Base-by-base conservation (phyloP, 2,113 vertebrate genomes). In the Oreotrochilus melanogaster region DNA sequence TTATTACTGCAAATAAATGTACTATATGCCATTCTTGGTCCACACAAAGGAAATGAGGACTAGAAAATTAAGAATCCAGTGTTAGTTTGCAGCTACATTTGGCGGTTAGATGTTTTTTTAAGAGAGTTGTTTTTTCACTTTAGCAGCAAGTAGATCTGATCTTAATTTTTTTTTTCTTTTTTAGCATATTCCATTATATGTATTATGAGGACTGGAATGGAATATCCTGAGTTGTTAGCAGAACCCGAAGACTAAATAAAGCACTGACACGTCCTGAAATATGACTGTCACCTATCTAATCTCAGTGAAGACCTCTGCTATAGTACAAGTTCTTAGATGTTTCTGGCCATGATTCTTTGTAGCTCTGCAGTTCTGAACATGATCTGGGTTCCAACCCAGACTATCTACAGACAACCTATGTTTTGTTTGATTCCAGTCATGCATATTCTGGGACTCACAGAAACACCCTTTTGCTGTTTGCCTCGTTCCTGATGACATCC, bases 101-200 rank as follows among this genome's bases (percentile, higher is more conserved):
- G 23, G 33, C 13, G 14, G 31, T n/a, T 62, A 80, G 57, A n/a
- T 54, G 22, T 50, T 91, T 81, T 81, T 73, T 18, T 35, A 83
- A 48, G 18, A 86, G 21, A 14, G 80, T 83, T 80, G n/a, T 14
- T 9, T 50, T 67, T 73, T 19, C 56, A 25, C 22, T 21, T 60
- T 75, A 92, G 14, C 17, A 85, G 31, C 27, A 71, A 60, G n/a
- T 53, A 80, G 33, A 50, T 84, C 33, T 61, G 10, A 61, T 65
- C 14, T 61, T 54, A 19, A 8, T 33, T 31, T 2, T 10, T 30
- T 7, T 24, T 61, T 43, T 21, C 8, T 53, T 61, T 7, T 1
- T 39, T 42, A 35, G 12, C 2, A 2, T n/a, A 57, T 35, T 9
- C 30, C 11, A 16, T 30, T 67, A 24, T 51, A 47, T 0, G 1